Base-by-base conservation (phyloP, 2,113 vertebrate genomes). In the Elgaria multicarinata region DNA sequence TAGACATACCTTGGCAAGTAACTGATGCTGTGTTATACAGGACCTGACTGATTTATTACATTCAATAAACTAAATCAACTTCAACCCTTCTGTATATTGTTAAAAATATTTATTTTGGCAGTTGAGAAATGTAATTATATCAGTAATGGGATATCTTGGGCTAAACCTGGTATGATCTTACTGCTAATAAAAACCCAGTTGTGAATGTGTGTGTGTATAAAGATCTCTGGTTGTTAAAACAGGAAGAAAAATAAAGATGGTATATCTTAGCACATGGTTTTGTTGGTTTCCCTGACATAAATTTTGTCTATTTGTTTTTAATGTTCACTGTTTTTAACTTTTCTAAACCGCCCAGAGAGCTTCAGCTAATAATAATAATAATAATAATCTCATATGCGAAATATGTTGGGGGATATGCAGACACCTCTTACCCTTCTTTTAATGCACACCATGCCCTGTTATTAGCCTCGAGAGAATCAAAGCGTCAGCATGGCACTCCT, bases 1-100 rank as follows among this genome's bases (percentile, higher is more conserved):
- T 97, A 97, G 90, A 53, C 24, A 24, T 28, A 42, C 3, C 28
- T 42, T 13, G 28, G 83, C 50, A 84, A 58, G 46, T 87, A 93
- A 81, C 33, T 69, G n/a, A 62, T 91, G 92, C 88, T 84, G 83
- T 0, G 0, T 66, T 55, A 81, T 6, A 0, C 77, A 71, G 71
- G 66, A n/a, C 10, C 84, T n/a, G n/a, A n/a, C n/a, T n/a, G n/a
- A n/a, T n/a, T 36, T 72, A n/a, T 77, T 87, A 77, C 71, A 46
- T 69, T 28, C n/a, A 44, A 55, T 1, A 74, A 85, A 0, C 39
- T 82, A 86, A 85, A 50, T 31, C 12, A 83, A 0, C 22, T 55
- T 24, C 24, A 89, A 31, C 3, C 46, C 20, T 44, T 42, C 62
- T 36, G n/a, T 0, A 0, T 64, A 14, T 50, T 83, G 0, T 0